Base-by-base conservation (phyloP, 1,140 invertebrate genomes). In the Caenorhabditis inopinata region DNA sequence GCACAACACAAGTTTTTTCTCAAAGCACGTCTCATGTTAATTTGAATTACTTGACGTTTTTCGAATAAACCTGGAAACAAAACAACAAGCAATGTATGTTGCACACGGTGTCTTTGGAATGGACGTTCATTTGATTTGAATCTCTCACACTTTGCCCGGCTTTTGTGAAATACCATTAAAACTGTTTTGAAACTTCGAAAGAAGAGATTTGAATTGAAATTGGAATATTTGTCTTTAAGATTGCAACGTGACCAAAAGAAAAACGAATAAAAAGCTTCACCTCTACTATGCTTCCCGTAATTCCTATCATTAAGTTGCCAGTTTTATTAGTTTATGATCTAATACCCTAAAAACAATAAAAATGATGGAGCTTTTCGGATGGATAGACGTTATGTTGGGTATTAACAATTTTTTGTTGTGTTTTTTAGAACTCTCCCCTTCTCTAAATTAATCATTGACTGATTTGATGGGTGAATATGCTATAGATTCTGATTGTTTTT, bases 121-220 rank as follows among this genome's bases (percentile, higher is more conserved):
- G 46, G 23, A 75, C 48, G 73, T 48, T 75, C 73, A 75, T 48
- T 75, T 75, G 73, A 48, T 48, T 47, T 75, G 73, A 48, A 27
- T 48, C 21, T 75, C n/a, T 46, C 42, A 75, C 23, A 16, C n/a
- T 5, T 32, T 75, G 73, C 25, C 46, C 73, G 73, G 42, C 46
- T 75, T 75, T 32, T 47, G 42, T 47, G 23, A 74, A 74, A 21
- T 23, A 9, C 18, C n/a, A n/a, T n/a, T n/a, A n/a, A n/a, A n/a
- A n/a, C n/a, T n/a, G n/a, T n/a, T n/a, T n/a, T n/a, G n/a, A n/a
- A n/a, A n/a, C n/a, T n/a, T n/a, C n/a, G n/a, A n/a, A n/a, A n/a
- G n/a, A n/a, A n/a, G n/a, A n/a, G n/a, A n/a, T n/a, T n/a, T n/a
- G n/a, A n/a, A n/a, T n/a, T n/a, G n/a, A n/a, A n/a, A n/a, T n/a